These are phyloP conservation scores for Volucella bombylans DNA, from an alignment of 2,888 invertebrate species.

Conservation along the genomic window DNA sequence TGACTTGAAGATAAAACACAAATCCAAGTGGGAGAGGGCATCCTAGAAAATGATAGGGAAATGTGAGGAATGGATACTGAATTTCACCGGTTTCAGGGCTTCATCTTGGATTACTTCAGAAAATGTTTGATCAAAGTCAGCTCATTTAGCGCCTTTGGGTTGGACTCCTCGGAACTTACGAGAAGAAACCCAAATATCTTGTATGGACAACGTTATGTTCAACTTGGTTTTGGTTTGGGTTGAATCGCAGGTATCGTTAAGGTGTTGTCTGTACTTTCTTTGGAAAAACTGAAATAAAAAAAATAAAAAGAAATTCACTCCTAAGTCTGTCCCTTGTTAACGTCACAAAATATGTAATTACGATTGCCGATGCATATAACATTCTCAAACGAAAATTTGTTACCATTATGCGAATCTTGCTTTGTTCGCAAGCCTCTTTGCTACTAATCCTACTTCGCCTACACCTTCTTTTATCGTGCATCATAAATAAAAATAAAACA, in stretches of 20 bases:
- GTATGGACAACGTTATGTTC: no score
- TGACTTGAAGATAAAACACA: no score
- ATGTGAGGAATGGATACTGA: no score
- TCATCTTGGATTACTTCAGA: no score
- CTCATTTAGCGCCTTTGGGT: no score
- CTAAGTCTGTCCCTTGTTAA: neutral
- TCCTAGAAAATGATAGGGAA: no score
- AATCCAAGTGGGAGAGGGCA: no score
- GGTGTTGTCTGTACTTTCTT: neutral
- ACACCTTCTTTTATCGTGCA: constrained; percentile 10
- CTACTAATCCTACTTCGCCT: constrained; percentile 8
- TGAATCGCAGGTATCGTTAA: neutral
- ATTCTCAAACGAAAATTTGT: neutral
- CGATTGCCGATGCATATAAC: neutral
- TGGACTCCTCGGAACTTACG: no score
- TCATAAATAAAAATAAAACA: constrained; percentile 15
- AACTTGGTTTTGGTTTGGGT: no score
- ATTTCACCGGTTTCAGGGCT: no score
- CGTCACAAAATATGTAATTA: constrained; percentile 18
- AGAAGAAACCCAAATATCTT: no score
- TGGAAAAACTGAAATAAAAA: neutral
- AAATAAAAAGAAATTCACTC: constrained; percentile 2
- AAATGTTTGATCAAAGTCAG: no score
- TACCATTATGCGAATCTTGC: constrained; percentile 7
- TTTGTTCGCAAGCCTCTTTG: neutral